Conservation (phyloP, 2,797 vertebrate species). For the Thunnus albacares region DNA sequence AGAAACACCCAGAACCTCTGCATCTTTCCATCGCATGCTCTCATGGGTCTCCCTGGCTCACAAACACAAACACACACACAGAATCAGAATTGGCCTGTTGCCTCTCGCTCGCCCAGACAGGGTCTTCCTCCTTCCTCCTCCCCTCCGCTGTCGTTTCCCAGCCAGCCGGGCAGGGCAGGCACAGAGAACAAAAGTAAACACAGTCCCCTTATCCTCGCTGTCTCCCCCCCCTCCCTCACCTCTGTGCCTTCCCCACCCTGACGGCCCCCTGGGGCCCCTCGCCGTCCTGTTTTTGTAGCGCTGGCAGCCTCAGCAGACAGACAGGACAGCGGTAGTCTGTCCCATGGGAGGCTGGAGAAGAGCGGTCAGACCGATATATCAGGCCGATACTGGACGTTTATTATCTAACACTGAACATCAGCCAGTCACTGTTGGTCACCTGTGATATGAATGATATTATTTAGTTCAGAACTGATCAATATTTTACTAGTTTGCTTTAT, state of each 20-base stretch:
- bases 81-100: conserved; percentile 6
- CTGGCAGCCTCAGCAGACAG: conserved; percentile 74
- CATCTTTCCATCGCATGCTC: conserved; percentile 4
- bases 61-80: conserved; percentile 1
- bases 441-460: conserved; percentile 1
- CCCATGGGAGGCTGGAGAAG: conserved; percentile 55
- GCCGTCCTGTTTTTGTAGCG: conserved; percentile 80
- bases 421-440: conserved; percentile 1
- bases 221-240: conserved; percentile 26
- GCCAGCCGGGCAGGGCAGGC: conserved; percentile 42
- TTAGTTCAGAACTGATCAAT: too few relatives aligned
- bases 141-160: conserved; percentile 73
- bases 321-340: conserved; percentile 74
- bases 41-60: background rate
- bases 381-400: conserved; percentile 27
- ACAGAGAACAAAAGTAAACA: conserved; percentile 80
- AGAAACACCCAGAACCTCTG: background rate
- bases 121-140: conserved; percentile 74
- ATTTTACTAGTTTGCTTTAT: too few relatives aligned
- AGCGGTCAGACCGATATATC: conserved; percentile 28
- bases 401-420: conserved; percentile 8
- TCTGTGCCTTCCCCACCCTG: conserved; percentile 48
- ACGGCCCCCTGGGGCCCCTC: conserved; percentile 72
- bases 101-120: conserved; percentile 65
- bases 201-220: conserved; percentile 53